Percentiles rank a stretch among this genome's conserved stretches.
Conservation (phyloP, 2,113 vertebrate genomes). For the Sylvietta virens region DNA sequence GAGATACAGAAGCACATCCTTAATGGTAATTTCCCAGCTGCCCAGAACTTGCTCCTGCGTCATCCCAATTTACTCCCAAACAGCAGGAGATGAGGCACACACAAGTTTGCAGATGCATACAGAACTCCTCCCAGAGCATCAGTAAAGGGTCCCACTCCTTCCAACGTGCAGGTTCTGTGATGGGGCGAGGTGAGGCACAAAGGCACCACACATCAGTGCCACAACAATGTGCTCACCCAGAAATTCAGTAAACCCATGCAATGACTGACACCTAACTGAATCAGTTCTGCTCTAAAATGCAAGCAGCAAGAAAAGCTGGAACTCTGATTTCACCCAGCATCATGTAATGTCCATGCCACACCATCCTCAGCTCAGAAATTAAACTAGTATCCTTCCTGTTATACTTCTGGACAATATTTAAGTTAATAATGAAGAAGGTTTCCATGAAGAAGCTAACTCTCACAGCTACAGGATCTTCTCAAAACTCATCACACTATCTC, state of each 20-base stretch:
- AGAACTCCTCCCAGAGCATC: neutral
- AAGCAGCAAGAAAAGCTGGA: neutral
- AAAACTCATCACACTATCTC: neutral
- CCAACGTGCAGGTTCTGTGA: neutral
- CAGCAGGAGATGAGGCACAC: neutral
- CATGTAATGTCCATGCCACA: fast-evolving
- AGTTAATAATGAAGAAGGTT: neutral
- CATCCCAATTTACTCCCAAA: neutral
- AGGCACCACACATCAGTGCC: neutral
- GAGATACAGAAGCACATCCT: neutral
- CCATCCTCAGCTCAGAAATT: neutral
- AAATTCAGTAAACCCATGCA: neutral
- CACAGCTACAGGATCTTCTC: neutral
- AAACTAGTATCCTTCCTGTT: neutral
- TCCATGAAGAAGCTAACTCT: neutral
- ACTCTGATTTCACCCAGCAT: neutral
- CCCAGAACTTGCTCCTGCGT: neutral
- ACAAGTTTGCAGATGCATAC: neutral
- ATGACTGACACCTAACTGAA: neutral
- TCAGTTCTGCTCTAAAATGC: neutral
- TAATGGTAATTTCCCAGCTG: neutral
- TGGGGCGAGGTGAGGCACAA: neutral
- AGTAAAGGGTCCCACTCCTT: neutral
- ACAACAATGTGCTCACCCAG: neutral
- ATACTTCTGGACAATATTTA: neutral